A percentile compares a stretch with the other conserved stretches of the same genome.
phyloP scores from a whole-genome alignment of 64 coral and sea anemone genomes.

The Astreopora myriophthalma region DNA sequence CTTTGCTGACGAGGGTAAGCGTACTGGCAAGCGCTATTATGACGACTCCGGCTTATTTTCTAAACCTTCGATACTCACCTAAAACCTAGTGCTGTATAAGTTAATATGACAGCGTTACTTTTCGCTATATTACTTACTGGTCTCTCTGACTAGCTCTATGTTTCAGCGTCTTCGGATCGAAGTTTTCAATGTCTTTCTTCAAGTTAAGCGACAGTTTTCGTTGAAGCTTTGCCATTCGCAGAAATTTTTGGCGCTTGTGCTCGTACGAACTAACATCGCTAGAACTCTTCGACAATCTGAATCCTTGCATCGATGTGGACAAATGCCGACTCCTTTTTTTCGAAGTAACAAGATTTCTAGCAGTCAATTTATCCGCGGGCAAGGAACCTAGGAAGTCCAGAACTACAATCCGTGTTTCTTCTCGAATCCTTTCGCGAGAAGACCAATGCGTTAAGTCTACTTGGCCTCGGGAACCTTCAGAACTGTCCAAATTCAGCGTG shows the following conservation, averaged over 20 bases:
- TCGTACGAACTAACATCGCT: constrained; percentile 86
- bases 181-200: constrained; percentile 86
- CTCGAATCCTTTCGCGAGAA: constrained; percentile 79
- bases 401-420: constrained; percentile 89
- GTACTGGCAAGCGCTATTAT: too few species aligned
- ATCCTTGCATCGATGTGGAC: constrained; percentile 43
- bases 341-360: constrained; percentile 70
- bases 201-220: constrained; percentile 87
- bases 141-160: neutral
- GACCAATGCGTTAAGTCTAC: constrained; percentile 33
- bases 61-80: too few species aligned
- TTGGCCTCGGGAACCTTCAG: neutral
- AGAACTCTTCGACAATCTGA: constrained; percentile 75
- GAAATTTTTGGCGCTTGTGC: constrained; percentile 77
- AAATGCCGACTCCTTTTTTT: constrained; percentile 62
- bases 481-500: neutral
- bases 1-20: too few species aligned
- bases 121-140: neutral
- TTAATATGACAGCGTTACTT: too few species aligned
- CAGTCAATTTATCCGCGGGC: constrained; percentile 83
- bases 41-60: too few species aligned
- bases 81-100: too few species aligned
- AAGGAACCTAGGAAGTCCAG: constrained; percentile 77
- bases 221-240: constrained; percentile 80
- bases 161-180: constrained; percentile 55